A percentile compares a stretch with the other conserved stretches of the same genome.
These are phyloP conservation scores for Podarcis raffonei DNA, from an alignment of 2,113 vertebrate species.

Conservation along the genomic window DNA sequence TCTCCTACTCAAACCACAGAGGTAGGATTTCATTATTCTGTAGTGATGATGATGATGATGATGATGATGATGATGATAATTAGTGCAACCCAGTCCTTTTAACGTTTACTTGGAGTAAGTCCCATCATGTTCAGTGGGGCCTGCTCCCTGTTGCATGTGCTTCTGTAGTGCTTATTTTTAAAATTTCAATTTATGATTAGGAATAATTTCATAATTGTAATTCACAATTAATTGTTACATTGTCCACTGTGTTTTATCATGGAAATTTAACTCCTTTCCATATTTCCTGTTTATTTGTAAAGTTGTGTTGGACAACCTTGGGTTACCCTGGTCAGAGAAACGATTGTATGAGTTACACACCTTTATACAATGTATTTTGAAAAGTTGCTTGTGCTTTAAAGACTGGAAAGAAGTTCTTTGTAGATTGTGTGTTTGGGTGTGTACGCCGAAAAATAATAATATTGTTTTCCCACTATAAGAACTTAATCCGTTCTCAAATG, in stretches of 20 bases:
- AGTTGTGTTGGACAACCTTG: neutral
- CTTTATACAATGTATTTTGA: neutral
- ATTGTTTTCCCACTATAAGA: neutral
- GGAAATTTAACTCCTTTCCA: neutral
- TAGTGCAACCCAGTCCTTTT: neutral
- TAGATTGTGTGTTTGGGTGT: neutral
- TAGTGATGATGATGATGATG: neutral
- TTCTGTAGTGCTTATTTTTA: neutral
- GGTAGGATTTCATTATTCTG: slow-evolving; percentile 70
- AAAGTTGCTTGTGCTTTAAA: neutral
- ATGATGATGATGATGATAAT: neutral
- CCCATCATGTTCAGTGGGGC: neutral
- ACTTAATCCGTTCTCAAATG: neutral
- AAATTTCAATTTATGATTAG: neutral
- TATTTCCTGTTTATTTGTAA: neutral
- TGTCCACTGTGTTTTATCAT: neutral
- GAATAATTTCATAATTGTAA: neutral
- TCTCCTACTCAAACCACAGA: slow-evolving; percentile 85
- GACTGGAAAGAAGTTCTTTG: neutral
- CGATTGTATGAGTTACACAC: neutral
- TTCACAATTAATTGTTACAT: neutral
- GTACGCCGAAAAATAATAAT: neutral
- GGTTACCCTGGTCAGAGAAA: neutral
- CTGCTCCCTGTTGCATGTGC: neutral
- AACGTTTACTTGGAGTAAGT: neutral